Conservation (phyloP, 2,797 vertebrate species). For the Galaxias olidus region DNA sequence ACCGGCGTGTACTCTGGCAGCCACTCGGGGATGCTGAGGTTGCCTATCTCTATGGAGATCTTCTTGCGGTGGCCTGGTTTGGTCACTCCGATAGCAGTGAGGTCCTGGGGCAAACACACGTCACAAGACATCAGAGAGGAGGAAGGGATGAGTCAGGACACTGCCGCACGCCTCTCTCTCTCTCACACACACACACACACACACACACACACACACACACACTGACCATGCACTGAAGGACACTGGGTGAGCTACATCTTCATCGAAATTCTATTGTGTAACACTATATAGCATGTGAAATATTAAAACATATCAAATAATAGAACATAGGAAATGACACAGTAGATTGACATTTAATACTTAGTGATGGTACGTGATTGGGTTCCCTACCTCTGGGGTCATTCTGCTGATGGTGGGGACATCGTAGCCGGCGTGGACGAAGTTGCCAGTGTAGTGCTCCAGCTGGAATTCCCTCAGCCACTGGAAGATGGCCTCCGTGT, state of each 20-base stretch:
- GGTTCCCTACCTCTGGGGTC: constrained; percentile 90
- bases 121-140: not conserved
- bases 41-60: constrained; percentile 91
- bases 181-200: not conserved
- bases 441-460: constrained; percentile 89
- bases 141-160: not conserved
- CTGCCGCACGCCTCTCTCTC: not conserved
- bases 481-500: constrained; percentile 91
- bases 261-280: too few species aligned
- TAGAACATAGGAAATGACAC: too few species aligned
- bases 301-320: not conserved
- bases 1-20: constrained; percentile 94
- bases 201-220: too few species aligned
- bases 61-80: constrained; percentile 97
- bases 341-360: too few species aligned
- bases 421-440: constrained; percentile 88
- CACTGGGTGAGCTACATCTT: too few species aligned
- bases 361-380: not conserved
- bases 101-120: constrained; percentile 75
- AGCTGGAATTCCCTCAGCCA: constrained; percentile 96
- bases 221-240: too few species aligned
- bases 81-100: constrained; percentile 95
- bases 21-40: constrained; percentile 92
- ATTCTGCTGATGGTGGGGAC: constrained; percentile 97
- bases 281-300: not conserved